Evolutionary conservation across 2,797 vertebrate genomes (phyloP).

Genomic region (Simalia tracyae): DNA sequence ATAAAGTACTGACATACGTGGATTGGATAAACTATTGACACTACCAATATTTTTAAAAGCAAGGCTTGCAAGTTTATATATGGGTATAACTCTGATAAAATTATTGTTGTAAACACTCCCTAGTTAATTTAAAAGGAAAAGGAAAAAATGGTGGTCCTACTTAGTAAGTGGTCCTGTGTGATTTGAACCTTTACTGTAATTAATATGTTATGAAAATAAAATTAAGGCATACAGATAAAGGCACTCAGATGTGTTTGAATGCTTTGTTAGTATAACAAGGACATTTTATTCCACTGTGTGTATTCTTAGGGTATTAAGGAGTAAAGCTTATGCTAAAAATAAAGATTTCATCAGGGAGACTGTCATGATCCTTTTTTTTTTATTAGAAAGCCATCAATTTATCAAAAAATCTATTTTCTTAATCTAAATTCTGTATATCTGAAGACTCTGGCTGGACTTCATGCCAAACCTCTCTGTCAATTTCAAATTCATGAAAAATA

Average conservation of each 20-base stretch:
- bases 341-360: neutral
- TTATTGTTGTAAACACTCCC: neutral
- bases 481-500: neutral
- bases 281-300: neutral
- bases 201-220: conserved; percentile 51
- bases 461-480: neutral
- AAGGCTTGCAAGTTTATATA: neutral
- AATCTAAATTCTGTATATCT: neutral
- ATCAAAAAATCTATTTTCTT: neutral
- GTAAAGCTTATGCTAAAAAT: neutral
- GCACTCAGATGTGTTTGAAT: conserved; percentile 54
- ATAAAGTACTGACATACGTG: neutral
- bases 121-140: conserved; percentile 2
- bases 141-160: neutral
- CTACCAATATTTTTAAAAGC: neutral
- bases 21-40: neutral
- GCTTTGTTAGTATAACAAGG: conserved; percentile 12
- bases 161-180: conserved; percentile 3
- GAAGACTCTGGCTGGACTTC: neutral
- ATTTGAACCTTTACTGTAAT: neutral
- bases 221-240: conserved; percentile 76
- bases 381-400: neutral
- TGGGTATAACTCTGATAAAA: neutral
- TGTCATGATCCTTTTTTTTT: neutral
- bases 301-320: neutral